Evolutionary conservation across 2,113 vertebrate genomes (phyloP), one percentile per base, ranked within the genome.

Genomic region (Neodontobutis hainanensis): DNA sequence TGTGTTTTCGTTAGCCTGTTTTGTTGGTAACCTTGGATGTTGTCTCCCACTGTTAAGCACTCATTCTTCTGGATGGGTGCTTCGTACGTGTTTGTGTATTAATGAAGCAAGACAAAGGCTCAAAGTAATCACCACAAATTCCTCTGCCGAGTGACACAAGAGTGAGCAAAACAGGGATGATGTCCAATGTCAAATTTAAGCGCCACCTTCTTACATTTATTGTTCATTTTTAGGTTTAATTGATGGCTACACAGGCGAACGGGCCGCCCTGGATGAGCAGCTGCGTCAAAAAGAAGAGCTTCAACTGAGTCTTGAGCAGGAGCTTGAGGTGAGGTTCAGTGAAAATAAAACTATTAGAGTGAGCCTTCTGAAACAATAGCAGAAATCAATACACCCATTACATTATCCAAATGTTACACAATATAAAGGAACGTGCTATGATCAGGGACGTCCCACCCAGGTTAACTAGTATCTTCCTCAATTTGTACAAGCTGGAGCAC

Each of bases 231-330:
- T 62, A 99, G 97, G 94, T 77, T 66, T 98, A 83, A 94, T 98
- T 86, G 97, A 98, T 88, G 94, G 95, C 45, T 98, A 99, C 84
- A 92, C 95, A 15, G 97, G 93, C 65, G 97, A 99, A 85, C 95
- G 94, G 80, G 87, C 91, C 1, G 82, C 85, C 32, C 81, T 95
- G 88, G 96, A 97, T 91, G 94, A 94, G 62, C 94, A 94, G 42
- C 88, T 97, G 46, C 94, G 91, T 64, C 95, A 97, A 74, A 94
- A 94, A 84, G 94, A 95, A 42, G 92, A 93, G 49, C 92, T 95
- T 63, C 95, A 95, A 64, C 86, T 94, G 51, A 94, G 85, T 60
- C 94, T 98, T 44, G 95, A 97, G 77, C 95, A 94, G 80, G 95
- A 97, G 73, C 85, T 99, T 68, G 92, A 89, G 82, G 90, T 91